Evolutionary conservation across 2,888 invertebrate species (phyloP), one percentile per base, ranked within the genome.

Genomic region (Heliconius erato): DNA sequence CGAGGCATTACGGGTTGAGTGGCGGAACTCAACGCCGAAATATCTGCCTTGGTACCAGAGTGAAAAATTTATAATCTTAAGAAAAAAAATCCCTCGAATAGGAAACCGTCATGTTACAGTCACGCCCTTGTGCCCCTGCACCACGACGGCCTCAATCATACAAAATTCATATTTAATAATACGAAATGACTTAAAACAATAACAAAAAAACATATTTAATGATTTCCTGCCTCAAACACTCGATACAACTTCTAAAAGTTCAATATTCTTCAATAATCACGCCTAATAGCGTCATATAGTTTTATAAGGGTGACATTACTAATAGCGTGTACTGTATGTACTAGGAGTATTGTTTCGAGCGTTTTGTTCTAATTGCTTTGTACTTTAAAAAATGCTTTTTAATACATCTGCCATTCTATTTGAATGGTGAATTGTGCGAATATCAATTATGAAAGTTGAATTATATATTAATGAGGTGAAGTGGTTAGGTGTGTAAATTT

Each of bases 191-290:
- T 54, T 54, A 54, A 54, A 54, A 54, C 19, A 9, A 9, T 54
- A 19, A 19, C 19, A 19, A 19, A 54, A 44, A 54, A 54, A 54
- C 6, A 6, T 6, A 19, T 14, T 40, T 9, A 40, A 9, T 40
- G 3, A 40, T 49, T 54, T 19, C 2, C 19, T 54, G 19, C n/a
- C 26, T n/a, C 14, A 74, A 32, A 32, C 1, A 23, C 3, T 63
- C n/a, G 3, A 40, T 63, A 35, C 19, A 63, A n/a, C 76, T 76
- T 76, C 76, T 63, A 63, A 35, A 16, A 63, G 35, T 40, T 63
- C 7, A 4, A n/a, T 35, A 63, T 16, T 76, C 74, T 16, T n/a
- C n/a, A 35, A 91, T 91, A 92, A 94, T 93, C 91, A 88, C 80
- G 78, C 78, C 63, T 54, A 71, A 69, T 65, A 79, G 49, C 82